A percentile compares a stretch with the other conserved stretches of the same genome.
Evolutionary conservation across 1,140 invertebrate species (phyloP).

Genomic region (Druon quercuslanigerum): DNA sequence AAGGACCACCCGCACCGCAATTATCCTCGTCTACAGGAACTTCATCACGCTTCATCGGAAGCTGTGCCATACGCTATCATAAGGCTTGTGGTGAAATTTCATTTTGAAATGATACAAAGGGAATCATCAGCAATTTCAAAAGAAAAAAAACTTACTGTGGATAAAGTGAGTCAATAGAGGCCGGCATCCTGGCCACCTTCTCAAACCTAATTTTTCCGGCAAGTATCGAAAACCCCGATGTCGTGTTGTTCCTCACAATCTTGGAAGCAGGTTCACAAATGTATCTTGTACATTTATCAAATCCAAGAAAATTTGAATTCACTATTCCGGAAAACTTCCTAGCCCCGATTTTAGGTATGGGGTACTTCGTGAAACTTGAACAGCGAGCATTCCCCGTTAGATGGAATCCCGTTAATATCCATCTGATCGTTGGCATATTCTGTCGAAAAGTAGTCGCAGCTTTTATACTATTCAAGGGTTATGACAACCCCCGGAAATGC

Average conservation of each 20-base stretch:
- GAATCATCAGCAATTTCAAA: neutral
- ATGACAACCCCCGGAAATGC: constrained; percentile 29
- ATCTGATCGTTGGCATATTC: constrained; percentile 57
- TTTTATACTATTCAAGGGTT: constrained; percentile 47
- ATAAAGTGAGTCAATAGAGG: constrained; percentile 51
- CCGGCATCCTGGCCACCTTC: constrained; percentile 49
- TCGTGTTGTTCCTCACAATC: neutral
- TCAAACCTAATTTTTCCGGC: neutral
- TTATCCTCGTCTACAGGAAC: neutral
- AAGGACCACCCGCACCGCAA: too few relatives aligned
- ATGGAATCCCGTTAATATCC: constrained; percentile 42
- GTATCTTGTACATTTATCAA: neutral
- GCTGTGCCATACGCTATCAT: constrained; percentile 1
- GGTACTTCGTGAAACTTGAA: constrained; percentile 6
- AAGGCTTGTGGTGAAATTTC: neutral
- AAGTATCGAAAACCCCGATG: constrained; percentile 4
- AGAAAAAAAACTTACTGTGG: constrained; percentile 51
- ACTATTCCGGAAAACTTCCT: constrained; percentile 7
- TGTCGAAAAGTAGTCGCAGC: constrained; percentile 16
- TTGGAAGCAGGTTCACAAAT: neutral
- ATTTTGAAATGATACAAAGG: neutral
- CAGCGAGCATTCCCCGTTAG: constrained; percentile 20
- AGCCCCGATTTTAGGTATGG: constrained; percentile 8
- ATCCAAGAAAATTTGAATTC: neutral
- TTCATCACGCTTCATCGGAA: constrained; percentile 5